Evolutionary conservation across 2,113 vertebrate species (phyloP).

Genomic region (Corythornis vintsioides): DNA sequence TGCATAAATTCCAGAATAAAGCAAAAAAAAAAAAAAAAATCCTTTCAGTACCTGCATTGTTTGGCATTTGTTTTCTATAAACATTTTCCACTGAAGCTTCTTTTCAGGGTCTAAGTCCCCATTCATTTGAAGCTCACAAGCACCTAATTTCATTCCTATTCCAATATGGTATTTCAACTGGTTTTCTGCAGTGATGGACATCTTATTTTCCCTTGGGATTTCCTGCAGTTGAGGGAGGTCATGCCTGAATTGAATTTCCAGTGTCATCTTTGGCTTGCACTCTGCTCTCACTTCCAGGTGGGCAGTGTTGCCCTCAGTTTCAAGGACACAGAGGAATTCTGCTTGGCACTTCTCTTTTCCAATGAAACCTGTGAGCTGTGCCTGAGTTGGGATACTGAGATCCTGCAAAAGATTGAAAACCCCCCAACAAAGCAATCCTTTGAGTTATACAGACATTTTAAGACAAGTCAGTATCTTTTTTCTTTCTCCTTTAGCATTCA

Average conservation of each 20-base stretch:
- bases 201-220: constrained; percentile 65
- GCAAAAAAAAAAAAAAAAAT: neutral
- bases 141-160: constrained; percentile 54
- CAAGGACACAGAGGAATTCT: constrained; percentile 48
- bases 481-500: neutral
- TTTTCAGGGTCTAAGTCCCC: constrained; percentile 66
- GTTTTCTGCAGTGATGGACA: constrained; percentile 58
- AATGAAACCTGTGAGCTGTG: constrained; percentile 74
- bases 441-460: neutral
- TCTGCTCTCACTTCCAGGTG: constrained; percentile 64
- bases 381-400: constrained; percentile 50
- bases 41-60: constrained; percentile 68
- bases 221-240: constrained; percentile 49
- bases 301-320: constrained; percentile 37
- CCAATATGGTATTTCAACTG: constrained; percentile 40
- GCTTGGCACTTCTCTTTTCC: constrained; percentile 55
- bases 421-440: neutral
- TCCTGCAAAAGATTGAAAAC: neutral
- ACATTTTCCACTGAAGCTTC: constrained; percentile 73
- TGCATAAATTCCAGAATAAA: neutral
- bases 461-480: neutral
- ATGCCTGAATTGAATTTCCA: constrained; percentile 73
- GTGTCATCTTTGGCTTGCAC: constrained; percentile 58
- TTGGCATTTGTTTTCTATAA: constrained; percentile 79
- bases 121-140: constrained; percentile 68